Conservation (phyloP, 2,113 vertebrate species). For the Caranx ignobilis region DNA sequence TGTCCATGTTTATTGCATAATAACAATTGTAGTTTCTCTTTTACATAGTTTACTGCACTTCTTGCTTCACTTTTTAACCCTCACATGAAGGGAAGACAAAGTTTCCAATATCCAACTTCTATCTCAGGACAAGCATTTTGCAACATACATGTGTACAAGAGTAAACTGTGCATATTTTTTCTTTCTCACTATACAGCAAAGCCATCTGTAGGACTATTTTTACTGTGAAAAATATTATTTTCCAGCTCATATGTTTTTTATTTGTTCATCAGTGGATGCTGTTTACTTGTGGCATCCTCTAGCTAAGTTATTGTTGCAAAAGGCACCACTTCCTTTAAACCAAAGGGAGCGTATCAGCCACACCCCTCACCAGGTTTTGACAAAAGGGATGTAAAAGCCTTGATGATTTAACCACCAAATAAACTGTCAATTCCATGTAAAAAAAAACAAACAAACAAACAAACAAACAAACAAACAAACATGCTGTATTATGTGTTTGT, state of each 20-base stretch:
- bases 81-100: background rate
- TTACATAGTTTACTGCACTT: background rate
- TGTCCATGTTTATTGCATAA: background rate
- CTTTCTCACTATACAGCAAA: background rate
- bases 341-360: background rate
- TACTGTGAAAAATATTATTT: background rate
- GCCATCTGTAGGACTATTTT: background rate
- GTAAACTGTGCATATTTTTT: background rate
- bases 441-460: background rate
- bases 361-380: slow-evolving; percentile 34
- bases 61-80: background rate
- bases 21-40: background rate
- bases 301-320: background rate
- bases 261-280: background rate
- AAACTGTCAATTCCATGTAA: background rate
- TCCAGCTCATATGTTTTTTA: background rate
- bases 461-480: no score
- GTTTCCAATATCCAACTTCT: background rate
- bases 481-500: background rate
- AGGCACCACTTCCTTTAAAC: background rate
- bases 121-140: background rate
- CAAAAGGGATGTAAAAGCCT: background rate
- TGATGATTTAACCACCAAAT: slow-evolving; percentile 8
- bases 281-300: background rate
- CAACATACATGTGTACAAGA: no score